Evolutionary conservation across 2,797 vertebrate genomes (phyloP).

Genomic region (Tamandua tetradactyla): DNA sequence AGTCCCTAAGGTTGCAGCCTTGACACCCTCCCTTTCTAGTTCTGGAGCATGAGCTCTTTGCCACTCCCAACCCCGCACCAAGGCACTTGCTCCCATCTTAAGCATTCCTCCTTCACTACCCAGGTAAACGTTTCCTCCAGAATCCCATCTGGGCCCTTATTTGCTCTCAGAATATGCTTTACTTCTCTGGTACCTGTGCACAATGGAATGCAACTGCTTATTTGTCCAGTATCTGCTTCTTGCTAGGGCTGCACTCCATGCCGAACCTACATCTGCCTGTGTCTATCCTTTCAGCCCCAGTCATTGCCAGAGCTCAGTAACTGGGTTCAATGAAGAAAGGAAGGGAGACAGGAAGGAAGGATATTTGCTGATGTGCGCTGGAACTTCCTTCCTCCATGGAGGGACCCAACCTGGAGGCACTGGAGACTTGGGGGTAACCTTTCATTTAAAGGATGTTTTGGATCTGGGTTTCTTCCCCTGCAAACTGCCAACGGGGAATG

Average conservation of each 20-base stretch:
- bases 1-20: not conserved
- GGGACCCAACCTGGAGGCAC: not conserved
- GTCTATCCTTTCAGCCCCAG: not conserved
- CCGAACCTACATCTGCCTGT: not conserved
- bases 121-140: not conserved
- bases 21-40: not conserved
- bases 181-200: not conserved
- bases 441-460: conserved; percentile 36
- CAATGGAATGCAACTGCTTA: not conserved
- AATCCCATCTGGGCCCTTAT: not conserved
- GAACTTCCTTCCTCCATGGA: not conserved
- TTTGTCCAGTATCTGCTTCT: not conserved
- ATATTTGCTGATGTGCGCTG: not conserved
- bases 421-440: not conserved
- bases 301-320: not conserved
- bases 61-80: rapidly evolving
- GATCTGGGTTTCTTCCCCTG: not conserved
- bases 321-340: not conserved
- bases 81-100: not conserved
- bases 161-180: not conserved
- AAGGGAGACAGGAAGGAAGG: not conserved
- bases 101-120: not conserved
- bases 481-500: conserved; percentile 10
- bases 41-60: not conserved
- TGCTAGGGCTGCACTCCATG: not conserved